Percentiles rank a stretch among this genome's conserved stretches.
Evolutionary conservation across 2,113 vertebrate species (phyloP).

Genomic region (Eudorcas thomsonii): DNA sequence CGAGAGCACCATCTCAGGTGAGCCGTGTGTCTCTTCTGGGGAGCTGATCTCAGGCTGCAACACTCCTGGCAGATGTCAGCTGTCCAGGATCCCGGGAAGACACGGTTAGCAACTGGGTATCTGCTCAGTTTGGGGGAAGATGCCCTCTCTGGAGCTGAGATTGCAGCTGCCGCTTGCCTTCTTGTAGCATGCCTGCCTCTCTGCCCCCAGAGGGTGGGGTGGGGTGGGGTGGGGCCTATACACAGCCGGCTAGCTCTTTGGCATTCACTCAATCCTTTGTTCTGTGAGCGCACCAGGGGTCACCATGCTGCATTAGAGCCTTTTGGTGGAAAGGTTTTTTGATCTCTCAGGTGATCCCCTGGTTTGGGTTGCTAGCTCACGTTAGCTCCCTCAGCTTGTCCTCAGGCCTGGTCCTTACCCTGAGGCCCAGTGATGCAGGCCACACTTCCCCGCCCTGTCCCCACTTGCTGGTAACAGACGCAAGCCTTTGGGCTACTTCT

Average conservation of each 20-base stretch:
- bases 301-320: neutral
- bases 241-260: neutral
- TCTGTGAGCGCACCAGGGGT: neutral
- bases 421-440: neutral
- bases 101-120: neutral
- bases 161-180: neutral
- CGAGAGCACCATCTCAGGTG: too few species aligned
- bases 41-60: neutral
- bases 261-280: neutral
- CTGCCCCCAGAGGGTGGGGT: neutral
- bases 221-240: neutral
- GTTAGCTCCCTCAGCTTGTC: neutral
- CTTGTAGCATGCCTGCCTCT: neutral
- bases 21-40: neutral
- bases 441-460: fast-evolving
- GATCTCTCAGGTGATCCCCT: neutral
- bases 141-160: neutral
- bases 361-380: neutral
- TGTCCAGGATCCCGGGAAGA: neutral
- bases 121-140: neutral
- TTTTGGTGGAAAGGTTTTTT: fast-evolving
- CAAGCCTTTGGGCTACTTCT: neutral
- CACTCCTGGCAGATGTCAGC: neutral
- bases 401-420: neutral
- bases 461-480: neutral